Evolutionary conservation across 2,113 vertebrate genomes (phyloP).

Genomic region (Agelaius tricolor): DNA sequence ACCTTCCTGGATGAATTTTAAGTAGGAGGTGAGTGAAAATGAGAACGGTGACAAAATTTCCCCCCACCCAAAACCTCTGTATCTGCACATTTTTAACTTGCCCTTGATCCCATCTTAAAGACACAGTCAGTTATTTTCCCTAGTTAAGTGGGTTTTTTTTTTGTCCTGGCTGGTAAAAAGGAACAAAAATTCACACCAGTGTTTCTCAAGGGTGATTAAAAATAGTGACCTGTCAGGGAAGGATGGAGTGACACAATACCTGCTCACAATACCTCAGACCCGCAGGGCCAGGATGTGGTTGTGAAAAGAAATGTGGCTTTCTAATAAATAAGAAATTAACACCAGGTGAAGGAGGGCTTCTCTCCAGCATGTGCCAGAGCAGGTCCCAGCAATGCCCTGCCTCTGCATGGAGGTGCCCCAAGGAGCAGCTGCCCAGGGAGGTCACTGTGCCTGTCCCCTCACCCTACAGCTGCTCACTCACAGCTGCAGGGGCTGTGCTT

Average conservation of each 20-base stretch:
- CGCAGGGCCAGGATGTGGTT: fast-evolving
- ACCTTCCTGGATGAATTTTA: constrained; percentile 24
- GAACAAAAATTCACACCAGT: fast-evolving
- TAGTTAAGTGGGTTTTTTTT: not conserved
- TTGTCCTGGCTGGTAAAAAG: not conserved
- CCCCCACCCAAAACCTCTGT: not conserved
- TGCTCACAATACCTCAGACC: not conserved
- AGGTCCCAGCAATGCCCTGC: not conserved
- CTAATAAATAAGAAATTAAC: not conserved
- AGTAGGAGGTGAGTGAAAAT: constrained; percentile 54
- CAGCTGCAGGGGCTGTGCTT: not conserved
- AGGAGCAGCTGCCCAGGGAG: not conserved
- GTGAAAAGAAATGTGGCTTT: not conserved
- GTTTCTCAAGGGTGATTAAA: not conserved
- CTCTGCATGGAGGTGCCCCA: not conserved
- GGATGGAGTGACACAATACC: not conserved
- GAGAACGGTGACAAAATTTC: not conserved
- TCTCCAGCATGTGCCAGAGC: fast-evolving
- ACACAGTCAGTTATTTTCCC: not conserved
- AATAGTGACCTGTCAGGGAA: not conserved
- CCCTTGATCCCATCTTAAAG: constrained; percentile 20
- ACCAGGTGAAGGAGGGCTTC: fast-evolving
- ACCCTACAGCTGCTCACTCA: fast-evolving
- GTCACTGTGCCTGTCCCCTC: not conserved
- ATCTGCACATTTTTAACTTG: constrained; percentile 40